Evolutionary conservation across 2,797 vertebrate genomes (phyloP).

Genomic region (Monodelphis domestica): DNA sequence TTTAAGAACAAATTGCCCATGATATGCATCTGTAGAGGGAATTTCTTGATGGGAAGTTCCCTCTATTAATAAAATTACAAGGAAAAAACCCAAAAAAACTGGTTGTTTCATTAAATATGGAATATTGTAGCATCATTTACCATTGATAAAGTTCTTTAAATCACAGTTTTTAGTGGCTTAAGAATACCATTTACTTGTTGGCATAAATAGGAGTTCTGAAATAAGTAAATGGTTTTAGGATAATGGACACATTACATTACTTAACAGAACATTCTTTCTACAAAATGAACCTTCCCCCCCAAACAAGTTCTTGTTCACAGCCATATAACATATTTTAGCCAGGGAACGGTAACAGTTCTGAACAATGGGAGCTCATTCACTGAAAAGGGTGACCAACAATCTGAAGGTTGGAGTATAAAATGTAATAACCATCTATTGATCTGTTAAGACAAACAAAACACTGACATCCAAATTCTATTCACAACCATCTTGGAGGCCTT

Average conservation of each 20-base stretch:
- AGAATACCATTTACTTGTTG: conserved; percentile 27
- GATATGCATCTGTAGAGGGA: background rate
- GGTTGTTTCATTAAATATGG: background rate
- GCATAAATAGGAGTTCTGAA: conserved; percentile 27
- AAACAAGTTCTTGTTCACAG: background rate
- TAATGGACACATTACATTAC: conserved; percentile 1
- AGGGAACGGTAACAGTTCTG: background rate
- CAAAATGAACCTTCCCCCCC: background rate
- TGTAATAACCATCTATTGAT: background rate
- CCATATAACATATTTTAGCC: background rate
- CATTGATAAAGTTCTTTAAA: conserved; percentile 26
- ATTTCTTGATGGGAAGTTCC: background rate
- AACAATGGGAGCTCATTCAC: conserved; percentile 23
- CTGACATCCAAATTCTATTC: background rate
- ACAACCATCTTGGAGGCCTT: background rate
- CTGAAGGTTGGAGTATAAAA: background rate
- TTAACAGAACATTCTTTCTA: background rate
- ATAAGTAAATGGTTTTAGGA: conserved; percentile 45
- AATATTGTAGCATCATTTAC: background rate
- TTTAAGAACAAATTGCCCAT: background rate
- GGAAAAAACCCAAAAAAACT: background rate
- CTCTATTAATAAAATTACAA: background rate
- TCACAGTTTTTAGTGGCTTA: background rate
- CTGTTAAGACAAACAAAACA: background rate
- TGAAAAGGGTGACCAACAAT: background rate